phyloP scores from a whole-genome alignment of 2,113 vertebrate genomes.

The Xiphophorus couchianus region DNA sequence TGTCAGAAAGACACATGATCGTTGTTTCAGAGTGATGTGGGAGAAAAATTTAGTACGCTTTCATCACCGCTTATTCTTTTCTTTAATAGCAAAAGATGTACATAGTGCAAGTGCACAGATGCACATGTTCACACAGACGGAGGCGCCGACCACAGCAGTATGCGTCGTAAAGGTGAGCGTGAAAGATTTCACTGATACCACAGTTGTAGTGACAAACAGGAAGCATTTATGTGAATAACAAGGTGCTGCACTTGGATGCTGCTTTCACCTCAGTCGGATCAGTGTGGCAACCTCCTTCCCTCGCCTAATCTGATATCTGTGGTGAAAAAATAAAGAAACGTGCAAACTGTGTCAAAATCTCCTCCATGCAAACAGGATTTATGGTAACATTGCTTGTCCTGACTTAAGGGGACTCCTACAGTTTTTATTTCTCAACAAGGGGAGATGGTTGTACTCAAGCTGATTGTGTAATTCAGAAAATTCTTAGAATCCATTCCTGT shows the following conservation, averaged over 20 bases:
- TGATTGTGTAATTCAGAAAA: conserved; percentile 46
- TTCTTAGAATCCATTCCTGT: conserved; percentile 44
- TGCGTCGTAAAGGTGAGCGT: conserved; percentile 39
- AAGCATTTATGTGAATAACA: conserved; percentile 49
- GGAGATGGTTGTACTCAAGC: conserved; percentile 18
- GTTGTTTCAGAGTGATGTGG: background rate
- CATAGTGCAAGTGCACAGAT: conserved; percentile 12
- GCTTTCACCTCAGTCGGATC: background rate
- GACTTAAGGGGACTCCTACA: fast-evolving
- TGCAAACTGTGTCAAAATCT: background rate
- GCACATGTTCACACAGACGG: background rate
- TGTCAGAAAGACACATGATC: background rate
- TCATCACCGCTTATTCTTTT: background rate
- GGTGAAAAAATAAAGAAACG: background rate
- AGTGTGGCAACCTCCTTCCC: background rate
- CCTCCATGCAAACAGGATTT: background rate
- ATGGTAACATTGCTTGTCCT: background rate
- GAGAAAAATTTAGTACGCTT: background rate
- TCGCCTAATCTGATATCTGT: conserved; percentile 16
- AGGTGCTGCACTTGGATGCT: conserved; percentile 20
- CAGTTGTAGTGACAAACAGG: conserved; percentile 71
- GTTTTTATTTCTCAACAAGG: conserved; percentile 46
- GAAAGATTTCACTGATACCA: conserved; percentile 56
- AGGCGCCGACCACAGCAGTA: conserved; percentile 41
- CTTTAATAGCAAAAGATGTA: conserved; percentile 25